phyloP scores from a whole-genome alignment of 2,113 vertebrate genomes.

The Syrmaticus mikado region DNA sequence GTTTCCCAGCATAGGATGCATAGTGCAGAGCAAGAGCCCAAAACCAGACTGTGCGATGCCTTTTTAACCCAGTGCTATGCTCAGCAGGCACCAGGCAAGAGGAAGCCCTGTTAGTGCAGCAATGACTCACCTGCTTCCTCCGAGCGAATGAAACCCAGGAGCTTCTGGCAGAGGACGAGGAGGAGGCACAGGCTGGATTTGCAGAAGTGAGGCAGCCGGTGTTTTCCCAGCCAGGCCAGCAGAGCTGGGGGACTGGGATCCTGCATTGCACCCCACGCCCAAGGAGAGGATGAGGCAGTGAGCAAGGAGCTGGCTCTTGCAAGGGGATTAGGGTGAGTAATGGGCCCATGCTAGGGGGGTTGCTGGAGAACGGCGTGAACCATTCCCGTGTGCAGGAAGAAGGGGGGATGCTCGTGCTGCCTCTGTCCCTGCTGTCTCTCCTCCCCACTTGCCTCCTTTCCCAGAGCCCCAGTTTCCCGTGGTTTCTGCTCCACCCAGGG shows the following conservation, averaged over 20 bases:
- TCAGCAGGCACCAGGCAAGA: neutral
- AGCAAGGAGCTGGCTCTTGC: neutral
- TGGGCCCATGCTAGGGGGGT: neutral
- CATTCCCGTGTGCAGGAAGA: neutral
- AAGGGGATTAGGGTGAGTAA: constrained; percentile 34
- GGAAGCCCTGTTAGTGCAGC: neutral
- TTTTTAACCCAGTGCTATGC: neutral
- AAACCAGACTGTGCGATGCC: neutral
- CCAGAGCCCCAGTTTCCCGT: neutral
- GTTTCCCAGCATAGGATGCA: accelerated
- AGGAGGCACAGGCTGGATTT: constrained; percentile 80
- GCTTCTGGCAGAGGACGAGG: constrained; percentile 76
- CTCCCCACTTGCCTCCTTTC: neutral
- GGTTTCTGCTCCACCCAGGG: neutral
- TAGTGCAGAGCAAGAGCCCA: accelerated
- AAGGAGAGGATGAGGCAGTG: constrained; percentile 17
- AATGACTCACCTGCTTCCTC: constrained; percentile 77
- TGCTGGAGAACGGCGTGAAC: neutral
- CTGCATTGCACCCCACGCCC: constrained; percentile 33
- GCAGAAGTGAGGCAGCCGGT: constrained; percentile 79
- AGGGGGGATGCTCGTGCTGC: neutral
- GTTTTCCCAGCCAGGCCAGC: constrained; percentile 76
- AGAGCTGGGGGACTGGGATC: constrained; percentile 63
- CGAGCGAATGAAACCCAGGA: constrained; percentile 73
- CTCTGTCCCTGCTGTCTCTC: neutral